phyloP scores from a whole-genome alignment of 2,888 invertebrate species.

The Ochropacha duplaris region DNA sequence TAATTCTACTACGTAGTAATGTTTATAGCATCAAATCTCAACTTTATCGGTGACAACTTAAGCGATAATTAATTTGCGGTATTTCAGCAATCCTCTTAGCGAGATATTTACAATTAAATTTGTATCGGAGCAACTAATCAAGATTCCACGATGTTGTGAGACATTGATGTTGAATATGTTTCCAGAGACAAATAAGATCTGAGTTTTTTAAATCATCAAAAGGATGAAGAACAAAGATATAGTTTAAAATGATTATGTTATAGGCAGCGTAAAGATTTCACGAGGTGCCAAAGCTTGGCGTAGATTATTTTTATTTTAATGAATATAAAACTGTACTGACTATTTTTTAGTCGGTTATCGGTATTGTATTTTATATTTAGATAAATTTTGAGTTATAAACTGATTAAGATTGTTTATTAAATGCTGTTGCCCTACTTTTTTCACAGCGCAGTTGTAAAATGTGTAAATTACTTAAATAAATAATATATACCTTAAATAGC shows the following conservation, averaged over 20 bases:
- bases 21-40: constrained; percentile 13
- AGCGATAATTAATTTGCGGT: constrained; percentile 16
- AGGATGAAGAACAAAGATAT: not conserved
- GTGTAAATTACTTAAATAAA: not conserved
- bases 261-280: not conserved
- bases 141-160: not conserved
- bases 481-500: not conserved
- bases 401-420: not conserved
- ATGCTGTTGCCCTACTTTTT: not conserved
- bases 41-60: constrained; percentile 13
- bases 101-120: constrained; percentile 1
- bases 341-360: too few relatives aligned
- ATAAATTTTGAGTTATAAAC: not conserved
- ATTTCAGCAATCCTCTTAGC: constrained; percentile 1
- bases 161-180: not conserved
- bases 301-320: not conserved
- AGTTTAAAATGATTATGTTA: not conserved
- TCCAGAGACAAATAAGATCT: not conserved
- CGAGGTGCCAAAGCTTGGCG: not conserved
- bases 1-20: constrained; percentile 16
- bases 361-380: not conserved
- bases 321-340: not conserved
- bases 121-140: not conserved
- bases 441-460: not conserved
- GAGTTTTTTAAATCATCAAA: not conserved